phyloP scores from a whole-genome alignment of 2,888 invertebrate genomes.

The Drosophila phalerata region DNA sequence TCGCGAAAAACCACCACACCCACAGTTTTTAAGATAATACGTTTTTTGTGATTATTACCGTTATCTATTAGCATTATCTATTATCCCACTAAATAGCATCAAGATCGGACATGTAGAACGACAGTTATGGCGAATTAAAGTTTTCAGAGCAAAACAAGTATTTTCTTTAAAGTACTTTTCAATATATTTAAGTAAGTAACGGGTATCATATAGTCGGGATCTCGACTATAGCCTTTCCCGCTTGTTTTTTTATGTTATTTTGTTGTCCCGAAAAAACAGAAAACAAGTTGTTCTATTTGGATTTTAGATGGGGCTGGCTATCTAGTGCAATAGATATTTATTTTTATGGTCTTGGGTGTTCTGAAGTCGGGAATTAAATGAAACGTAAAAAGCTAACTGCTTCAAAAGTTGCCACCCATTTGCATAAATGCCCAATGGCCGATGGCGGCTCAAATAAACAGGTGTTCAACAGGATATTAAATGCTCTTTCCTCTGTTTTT shows the following conservation, averaged over 20 bases:
- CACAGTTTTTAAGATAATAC: no score
- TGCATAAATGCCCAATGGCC: conserved; percentile 58
- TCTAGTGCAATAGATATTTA: conserved; percentile 56
- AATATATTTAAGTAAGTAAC: no score
- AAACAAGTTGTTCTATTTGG: conserved; percentile 50
- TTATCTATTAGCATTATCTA: no score
- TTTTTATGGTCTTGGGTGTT: conserved; percentile 75
- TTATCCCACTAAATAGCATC: no score
- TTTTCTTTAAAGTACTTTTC: no score
- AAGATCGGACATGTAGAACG: no score
- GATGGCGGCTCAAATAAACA: conserved; percentile 57
- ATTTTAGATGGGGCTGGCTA: conserved; percentile 31
- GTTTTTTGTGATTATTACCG: no score
- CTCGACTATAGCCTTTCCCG: no score
- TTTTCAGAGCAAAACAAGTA: no score
- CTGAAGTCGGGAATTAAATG: conserved; percentile 68
- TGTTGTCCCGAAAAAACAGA: conserved; percentile 21
- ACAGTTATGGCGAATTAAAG: no score
- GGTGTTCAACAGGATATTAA: conserved; percentile 79
- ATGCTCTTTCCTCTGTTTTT: conserved; percentile 30
- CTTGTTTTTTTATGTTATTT: conserved; percentile 17
- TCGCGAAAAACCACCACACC: no score
- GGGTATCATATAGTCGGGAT: no score
- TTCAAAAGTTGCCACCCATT: conserved; percentile 47
- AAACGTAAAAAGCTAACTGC: conserved; percentile 63